Conservation (phyloP, 2,113 vertebrate genomes). For the Xenotilapia caudafasciata region DNA sequence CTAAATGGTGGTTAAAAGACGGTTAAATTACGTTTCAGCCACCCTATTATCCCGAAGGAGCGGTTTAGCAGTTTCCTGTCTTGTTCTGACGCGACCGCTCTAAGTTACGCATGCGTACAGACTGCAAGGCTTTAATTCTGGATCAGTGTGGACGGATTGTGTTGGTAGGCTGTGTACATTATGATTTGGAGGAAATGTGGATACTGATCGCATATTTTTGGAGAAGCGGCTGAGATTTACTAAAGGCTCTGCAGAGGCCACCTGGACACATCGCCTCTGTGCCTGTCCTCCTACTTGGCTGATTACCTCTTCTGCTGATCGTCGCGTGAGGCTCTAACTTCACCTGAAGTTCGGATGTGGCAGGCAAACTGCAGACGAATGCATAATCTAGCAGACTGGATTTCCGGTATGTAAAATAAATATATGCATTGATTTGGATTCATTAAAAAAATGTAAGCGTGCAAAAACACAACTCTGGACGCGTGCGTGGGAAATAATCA, state of each 20-base stretch:
- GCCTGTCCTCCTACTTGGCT: not conserved
- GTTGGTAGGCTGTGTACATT: not conserved
- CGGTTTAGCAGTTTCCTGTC: not conserved
- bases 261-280: not conserved
- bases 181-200: not conserved
- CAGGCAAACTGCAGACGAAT: conserved; percentile 63
- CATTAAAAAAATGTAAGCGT: not conserved
- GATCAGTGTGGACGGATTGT: not conserved
- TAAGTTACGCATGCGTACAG: conserved; percentile 37
- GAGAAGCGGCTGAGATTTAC: not conserved
- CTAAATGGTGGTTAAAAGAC: not conserved
- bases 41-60: not conserved
- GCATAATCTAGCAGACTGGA: conserved; percentile 68
- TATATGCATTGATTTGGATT: not conserved
- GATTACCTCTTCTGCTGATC: not conserved
- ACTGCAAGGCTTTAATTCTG: conserved; percentile 11
- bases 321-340: not conserved
- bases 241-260: not conserved
- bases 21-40: not conserved
- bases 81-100: not conserved
- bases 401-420: conserved; percentile 52
- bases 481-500: not conserved
- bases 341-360: conserved; percentile 54
- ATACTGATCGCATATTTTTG: not conserved
- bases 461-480: not conserved